Evolutionary conservation across 2,888 invertebrate species (phyloP), one percentile per base, ranked within the genome.

Genomic region (Nemotelus pantherinus): DNA sequence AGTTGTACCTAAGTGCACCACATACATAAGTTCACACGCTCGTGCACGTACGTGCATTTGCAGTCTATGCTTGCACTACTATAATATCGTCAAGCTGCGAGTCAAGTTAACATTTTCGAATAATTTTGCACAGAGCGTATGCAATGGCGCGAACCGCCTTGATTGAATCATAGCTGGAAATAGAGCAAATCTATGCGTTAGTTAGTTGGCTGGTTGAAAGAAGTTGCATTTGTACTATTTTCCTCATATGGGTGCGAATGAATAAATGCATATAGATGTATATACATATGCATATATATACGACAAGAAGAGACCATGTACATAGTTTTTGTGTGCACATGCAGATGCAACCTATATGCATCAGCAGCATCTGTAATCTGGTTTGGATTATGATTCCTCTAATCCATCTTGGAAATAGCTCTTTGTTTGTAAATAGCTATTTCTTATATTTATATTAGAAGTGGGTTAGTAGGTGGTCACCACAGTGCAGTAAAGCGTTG

Each of bases 91-190:
- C 25, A 25, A 25, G 25, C 25, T 25, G 25, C 25, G 57, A 10
- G 9, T 57, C 41, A 65, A 4, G 4, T 65, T 44, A 45, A 25
- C 44, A 47, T 43, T 65, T 65, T 65, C 47, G 43, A 7, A 5
- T 50, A 25, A 50, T 65, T 45, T 45, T 65, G 10, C 47, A 47
- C 65, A 45, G 39, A 44, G 41, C 47, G 47, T n/a, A 47, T 65
- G 65, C 65, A 65, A 45, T 65, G 25, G 9, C 47, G 65, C 65
- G n/a, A n/a, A 45, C 9, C 65, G 25, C 41, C 47, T 65, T 65
- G 65, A 65, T 65, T 65, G 47, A 65, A 65, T 65, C 65, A 65
- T 25, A 47, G n/a, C 68, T 68, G 50, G 68, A 68, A 68, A 68
- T 68, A 68, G 50, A 68, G 50, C 44, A 41, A 65, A n/a, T 10